These are phyloP conservation scores for Cyanistes caeruleus DNA, from an alignment of 2,113 vertebrate species.

Conservation along the genomic window DNA sequence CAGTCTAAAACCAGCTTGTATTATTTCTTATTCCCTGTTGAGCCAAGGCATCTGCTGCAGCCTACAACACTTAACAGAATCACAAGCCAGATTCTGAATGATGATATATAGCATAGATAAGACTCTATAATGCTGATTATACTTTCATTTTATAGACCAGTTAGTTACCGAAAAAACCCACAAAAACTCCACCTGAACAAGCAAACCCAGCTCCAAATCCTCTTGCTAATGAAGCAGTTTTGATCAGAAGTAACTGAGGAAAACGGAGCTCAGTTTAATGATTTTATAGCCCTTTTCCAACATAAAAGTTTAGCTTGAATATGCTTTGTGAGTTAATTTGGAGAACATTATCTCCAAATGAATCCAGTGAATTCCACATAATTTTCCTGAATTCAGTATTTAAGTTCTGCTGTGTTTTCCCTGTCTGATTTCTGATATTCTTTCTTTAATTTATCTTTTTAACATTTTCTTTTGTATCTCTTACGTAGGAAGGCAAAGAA, in stretches of 20 bases:
- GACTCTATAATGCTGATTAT: neutral
- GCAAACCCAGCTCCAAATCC: neutral
- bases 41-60: conserved; percentile 53
- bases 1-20: neutral
- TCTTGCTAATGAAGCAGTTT: neutral
- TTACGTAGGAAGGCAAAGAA: conserved; percentile 29
- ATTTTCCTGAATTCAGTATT: neutral
- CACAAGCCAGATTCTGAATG: neutral
- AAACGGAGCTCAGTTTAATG: neutral
- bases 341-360: neutral
- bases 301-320: neutral
- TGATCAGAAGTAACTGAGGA: neutral
- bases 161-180: neutral
- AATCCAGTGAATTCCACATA: neutral
- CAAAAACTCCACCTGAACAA: neutral
- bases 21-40: conserved; percentile 32
- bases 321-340: neutral
- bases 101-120: neutral
- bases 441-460: neutral
- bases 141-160: neutral
- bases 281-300: neutral
- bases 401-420: neutral
- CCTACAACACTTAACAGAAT: conserved; percentile 18
- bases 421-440: neutral
- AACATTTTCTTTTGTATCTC: neutral